Evolutionary conservation across 2,888 invertebrate species (phyloP), one percentile per base, ranked within the genome.

Genomic region (Calephelis perditalis): DNA sequence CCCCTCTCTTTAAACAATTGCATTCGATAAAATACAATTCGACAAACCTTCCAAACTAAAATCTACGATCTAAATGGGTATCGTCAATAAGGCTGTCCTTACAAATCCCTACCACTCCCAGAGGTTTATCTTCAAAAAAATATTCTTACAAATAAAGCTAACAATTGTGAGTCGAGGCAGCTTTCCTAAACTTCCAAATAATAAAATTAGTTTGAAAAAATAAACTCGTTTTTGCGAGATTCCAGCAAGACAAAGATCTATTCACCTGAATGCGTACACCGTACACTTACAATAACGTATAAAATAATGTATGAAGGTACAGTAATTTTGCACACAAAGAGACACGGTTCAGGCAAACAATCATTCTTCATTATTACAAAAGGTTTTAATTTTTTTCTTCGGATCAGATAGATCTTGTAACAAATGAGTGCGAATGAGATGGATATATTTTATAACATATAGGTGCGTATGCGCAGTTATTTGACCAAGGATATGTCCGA

Each of bases 341-440:
- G 85, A 85, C 84, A 85, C 81, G 83, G 88, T 84, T 87, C 87
- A 85, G 81, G 84, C 89, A 88, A 89, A 90, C 88, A 89, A 89
- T 90, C 87, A 88, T 88, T 89, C 89, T 89, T 88, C 87, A 88
- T 90, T 89, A 86, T 87, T 86, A 90, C 88, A 90, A 90, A 89
- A 88, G 90, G 80, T 86, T 84, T 86, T 87, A 89, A 83, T 83
- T 86, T 84, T 87, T 89, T 87, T 86, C 84, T 81, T 85, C 84
- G 83, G 83, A 89, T 90, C 88, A 87, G 87, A 88, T 85, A 82
- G 80, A 81, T 84, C 79, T 70, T 78, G 78, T 52, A 26, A 26
- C 52, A 52, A 52, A 52, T 52, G 52, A 52, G 52, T 52, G 52
- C 52, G 52, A 52, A 52, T 26, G 78, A 82, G 76, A 86, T 77